Conservation (phyloP, 2,888 invertebrate species). For the Druceiella hillmani region DNA sequence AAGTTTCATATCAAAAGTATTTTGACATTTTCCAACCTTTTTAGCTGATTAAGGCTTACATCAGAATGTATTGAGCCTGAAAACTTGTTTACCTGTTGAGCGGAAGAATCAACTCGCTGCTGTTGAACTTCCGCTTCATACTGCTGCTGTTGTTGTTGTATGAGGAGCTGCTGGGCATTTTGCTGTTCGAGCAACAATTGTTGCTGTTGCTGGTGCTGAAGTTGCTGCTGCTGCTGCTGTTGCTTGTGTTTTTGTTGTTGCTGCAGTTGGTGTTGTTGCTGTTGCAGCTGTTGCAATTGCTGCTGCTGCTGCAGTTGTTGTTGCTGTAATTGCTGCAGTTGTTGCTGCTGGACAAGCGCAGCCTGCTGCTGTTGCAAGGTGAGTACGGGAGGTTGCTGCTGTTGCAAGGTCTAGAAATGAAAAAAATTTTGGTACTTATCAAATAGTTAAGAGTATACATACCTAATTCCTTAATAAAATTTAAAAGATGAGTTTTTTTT, state of each 20-base stretch:
- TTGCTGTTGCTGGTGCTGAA: slow-evolving; percentile 21
- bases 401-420: no score
- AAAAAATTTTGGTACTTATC: no score
- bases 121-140: slow-evolving; percentile 34
- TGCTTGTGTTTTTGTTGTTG: slow-evolving; percentile 28
- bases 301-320: slow-evolving; percentile 35
- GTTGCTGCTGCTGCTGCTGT: slow-evolving; percentile 31
- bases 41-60: no score
- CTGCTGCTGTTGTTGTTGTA: slow-evolving; percentile 22
- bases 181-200: slow-evolving; percentile 36
- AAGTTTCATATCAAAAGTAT: no score
- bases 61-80: no score
- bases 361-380: slow-evolving; percentile 31
- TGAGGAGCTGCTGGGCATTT: slow-evolving; percentile 31
- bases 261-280: slow-evolving; percentile 33
- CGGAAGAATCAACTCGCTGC: slow-evolving; percentile 26
- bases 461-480: no score
- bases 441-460: no score
- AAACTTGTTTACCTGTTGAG: slow-evolving; percentile 26
- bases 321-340: slow-evolving; percentile 27
- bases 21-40: no score
- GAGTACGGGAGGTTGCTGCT: no score
- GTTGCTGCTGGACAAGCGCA: slow-evolving; percentile 31
- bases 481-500: no score
- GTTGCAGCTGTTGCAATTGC: slow-evolving; percentile 36